Evolutionary conservation across 1,140 invertebrate species (phyloP), one percentile per base, ranked within the genome.

Genomic region (Ptiloglossa arizonensis): DNA sequence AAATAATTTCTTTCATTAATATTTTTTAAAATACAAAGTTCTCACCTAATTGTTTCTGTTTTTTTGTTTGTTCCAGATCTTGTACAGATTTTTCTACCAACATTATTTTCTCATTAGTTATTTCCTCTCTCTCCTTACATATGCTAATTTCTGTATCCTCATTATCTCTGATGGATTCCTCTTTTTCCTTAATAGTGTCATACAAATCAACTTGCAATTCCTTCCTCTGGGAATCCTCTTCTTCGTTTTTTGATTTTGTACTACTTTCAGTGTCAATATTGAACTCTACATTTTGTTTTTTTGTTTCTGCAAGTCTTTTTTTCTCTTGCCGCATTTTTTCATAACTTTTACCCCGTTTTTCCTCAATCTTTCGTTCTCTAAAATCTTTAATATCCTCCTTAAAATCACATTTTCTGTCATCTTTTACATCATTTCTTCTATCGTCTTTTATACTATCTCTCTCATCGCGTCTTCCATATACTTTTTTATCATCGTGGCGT

Each of bases 261-360:
- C 66, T 66, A 32, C 22, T 80, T 27, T 54, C 27, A 8, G 72
- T 80, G 27, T 85, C 86, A 5, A 24, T 69, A 29, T 54, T 64
- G 27, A 56, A 29, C 29, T 90, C 90, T n/a, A 78, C 35, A 79
- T 71, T 86, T 38, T 89, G 86, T 60, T 89, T 92, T 63, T 92
- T 93, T 5, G 80, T 86, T 77, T 92, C 91, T 13, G 87, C 86
- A 5, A 92, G 41, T 80, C 88, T 89, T 50, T 88, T 91, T 59
- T 93, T 93, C 54, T 93, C 91, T 54, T 90, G 88, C 50, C 91
- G 81, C 91, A 92, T 92, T 87, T 92, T 92, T 60, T 92, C 91
- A 38, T 93, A 92, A 86, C 92, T 93, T 79, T 93, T 93, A 13
- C 92, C 91, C 15, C 85, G 87, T 80, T 89, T 91, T 62, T 92